Base-by-base conservation (phyloP, 2,888 invertebrate species). In the Ophioninae sp. region DNA sequence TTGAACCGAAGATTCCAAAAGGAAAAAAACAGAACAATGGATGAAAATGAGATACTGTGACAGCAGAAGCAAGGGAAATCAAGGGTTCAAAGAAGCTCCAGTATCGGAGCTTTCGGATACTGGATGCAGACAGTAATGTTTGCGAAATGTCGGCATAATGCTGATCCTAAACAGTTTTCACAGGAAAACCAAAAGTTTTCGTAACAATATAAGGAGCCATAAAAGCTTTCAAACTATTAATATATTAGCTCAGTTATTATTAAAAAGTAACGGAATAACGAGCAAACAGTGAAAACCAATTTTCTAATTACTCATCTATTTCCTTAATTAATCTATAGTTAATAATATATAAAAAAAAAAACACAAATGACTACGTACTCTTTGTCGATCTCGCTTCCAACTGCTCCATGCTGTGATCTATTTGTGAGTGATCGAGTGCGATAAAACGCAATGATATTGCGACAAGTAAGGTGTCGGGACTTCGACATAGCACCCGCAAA, bases 381-480 rank as follows among this genome's bases (percentile, higher is more conserved):
- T 85, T 85, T 23, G 74, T 85, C 8, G 77, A 37, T 30, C 69
- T 82, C 20, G 59, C 37, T 44, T 82, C 68, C 5, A 41, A 76
- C 7, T 65, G 61, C 22, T 69, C 23, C 37, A 58, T 13, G 37
- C 30, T 1, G 0, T 68, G 23, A 8, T 74, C 65, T 59, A 78
- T 81, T 61, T 37, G 59, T 1, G 71, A 23, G 59, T 65, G 17
- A 23, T 44, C 17, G 39, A 13, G 17, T 3, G 51, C 56, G 59
- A 22, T 10, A 5, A 7, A 30, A n/a, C 7, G 23, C 65, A 13
- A 72, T 44, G 23, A 9, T 39, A 41, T 30, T 44, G 20, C 22
- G 56, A 30, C 10, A 20, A 22, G 30, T 6, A 59, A 51, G 0
- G 22, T 30, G 41, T 39, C 23, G 59, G n/a, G 56, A 61, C n/a